Evolutionary conservation across 2,797 vertebrate species (phyloP), one percentile per base, ranked within the genome.

Genomic region (Staurois parvus): DNA sequence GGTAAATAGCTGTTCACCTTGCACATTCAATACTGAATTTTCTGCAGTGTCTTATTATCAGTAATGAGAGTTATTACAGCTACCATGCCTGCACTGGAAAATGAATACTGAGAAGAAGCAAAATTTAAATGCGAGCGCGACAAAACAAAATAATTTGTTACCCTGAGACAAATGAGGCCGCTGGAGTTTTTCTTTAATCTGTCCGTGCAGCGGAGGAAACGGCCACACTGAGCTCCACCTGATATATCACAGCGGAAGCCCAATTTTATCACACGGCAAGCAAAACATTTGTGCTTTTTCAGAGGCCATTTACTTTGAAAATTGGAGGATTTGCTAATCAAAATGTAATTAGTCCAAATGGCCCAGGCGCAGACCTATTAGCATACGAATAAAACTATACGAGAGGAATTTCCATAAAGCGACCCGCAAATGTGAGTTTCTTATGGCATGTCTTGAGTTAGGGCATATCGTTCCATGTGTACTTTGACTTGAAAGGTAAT

Each of bases 291-390:
- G 64, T 21, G 81, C 56, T 28, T 76, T 76, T 68, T 72, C 81
- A 56, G 62, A 84, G 82, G n/a, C n/a, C 37, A 84, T 84, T 76
- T 70, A 76, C 48, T 64, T 76, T 42, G 75, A 72, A 84, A 78
- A 45, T 72, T 76, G 32, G 29, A 40, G 82, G 48, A 42, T 84
- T 77, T 84, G 74, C 82, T 78, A 84, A 84, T 84, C 83, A 84
- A 78, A 78, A 78, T 48, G 83, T 84, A 78, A 84, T 72, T 78
- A 84, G 67, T 70, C 67, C 67, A 78, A 84, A 84, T 72, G 48
- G 66, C 68, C 72, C 42, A 64, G 67, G 40, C n/a, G 62, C 34
- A 62, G 75, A 34, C 26, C 75, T 78, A 78, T 72, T 84, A 78
- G 83, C 67, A 62, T 78, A 62, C 42, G 67, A 84, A 72, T 48